A percentile compares a stretch with the other conserved stretches of the same genome.
phyloP scores from a whole-genome alignment of 2,797 vertebrate species.

The Sarcoramphus papa region DNA sequence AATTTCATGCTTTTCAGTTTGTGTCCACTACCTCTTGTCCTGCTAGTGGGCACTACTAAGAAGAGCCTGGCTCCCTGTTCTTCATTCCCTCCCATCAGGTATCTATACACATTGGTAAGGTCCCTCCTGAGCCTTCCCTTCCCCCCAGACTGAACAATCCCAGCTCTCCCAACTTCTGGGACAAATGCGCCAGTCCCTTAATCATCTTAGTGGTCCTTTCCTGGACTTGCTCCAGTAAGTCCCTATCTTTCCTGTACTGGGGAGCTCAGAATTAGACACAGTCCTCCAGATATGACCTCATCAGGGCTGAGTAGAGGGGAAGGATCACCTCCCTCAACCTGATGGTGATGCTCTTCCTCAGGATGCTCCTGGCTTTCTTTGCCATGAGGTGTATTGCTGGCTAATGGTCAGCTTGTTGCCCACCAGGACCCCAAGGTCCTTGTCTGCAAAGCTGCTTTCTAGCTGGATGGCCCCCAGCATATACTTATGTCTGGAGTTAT shows the following conservation, averaged over 20 bases:
- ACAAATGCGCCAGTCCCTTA: neutral
- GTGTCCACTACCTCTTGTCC: neutral
- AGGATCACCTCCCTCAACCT: neutral
- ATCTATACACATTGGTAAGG: neutral
- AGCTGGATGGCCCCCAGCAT: neutral
- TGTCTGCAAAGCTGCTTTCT: neutral
- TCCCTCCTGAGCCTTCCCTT: neutral
- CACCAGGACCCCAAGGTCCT: neutral
- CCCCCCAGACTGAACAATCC: neutral
- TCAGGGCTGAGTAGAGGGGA: neutral
- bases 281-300: neutral
- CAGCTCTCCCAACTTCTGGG: neutral
- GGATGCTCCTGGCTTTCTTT: neutral
- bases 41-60: neutral
- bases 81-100: fast-evolving
- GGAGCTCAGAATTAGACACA: neutral
- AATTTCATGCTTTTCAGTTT: neutral
- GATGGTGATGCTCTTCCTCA: neutral
- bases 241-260: neutral
- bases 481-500: neutral
- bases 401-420: neutral
- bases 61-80: neutral
- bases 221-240: neutral
- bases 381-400: neutral
- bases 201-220: neutral